Evolutionary conservation across 1,140 invertebrate genomes (phyloP).

Genomic region (Zaprionus lachaisei): DNA sequence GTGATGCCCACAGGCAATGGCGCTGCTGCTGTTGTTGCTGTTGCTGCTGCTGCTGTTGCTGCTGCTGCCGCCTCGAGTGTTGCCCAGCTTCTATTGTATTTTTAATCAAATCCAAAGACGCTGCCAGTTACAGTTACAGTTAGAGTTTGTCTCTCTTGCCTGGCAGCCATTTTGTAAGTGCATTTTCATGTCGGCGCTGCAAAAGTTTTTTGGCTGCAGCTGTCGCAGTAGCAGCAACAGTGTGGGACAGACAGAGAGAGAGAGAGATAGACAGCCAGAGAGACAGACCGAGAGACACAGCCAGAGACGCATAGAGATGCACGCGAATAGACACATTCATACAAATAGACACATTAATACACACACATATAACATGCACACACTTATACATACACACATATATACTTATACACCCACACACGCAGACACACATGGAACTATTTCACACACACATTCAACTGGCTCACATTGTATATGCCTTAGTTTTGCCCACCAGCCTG

Average conservation of each 20-base stretch:
- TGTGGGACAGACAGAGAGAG: too few species aligned
- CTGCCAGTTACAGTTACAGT: conserved; percentile 7
- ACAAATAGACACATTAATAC: not conserved
- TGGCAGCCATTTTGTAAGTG: conserved; percentile 31
- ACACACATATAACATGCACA: not conserved
- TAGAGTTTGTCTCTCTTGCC: conserved; percentile 7
- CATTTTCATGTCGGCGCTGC: conserved; percentile 36
- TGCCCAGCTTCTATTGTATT: conserved; percentile 14
- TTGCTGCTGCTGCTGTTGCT: not conserved
- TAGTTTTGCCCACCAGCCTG: conserved; percentile 5
- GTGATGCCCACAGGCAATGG: not conserved
- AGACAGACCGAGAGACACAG: too few species aligned
- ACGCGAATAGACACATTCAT: not conserved
- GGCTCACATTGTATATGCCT: not conserved
- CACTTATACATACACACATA: not conserved
- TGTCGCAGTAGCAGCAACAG: not conserved
- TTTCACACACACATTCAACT: not conserved
- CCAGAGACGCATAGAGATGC: not conserved
- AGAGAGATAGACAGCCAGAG: not conserved
- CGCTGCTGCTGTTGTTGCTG: too few species aligned
- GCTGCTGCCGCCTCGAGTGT: not conserved
- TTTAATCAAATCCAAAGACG: conserved; percentile 28
- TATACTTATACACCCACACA: not conserved
- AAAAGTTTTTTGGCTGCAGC: conserved; percentile 18
- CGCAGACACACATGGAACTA: not conserved